Evolutionary conservation across 2,797 vertebrate genomes (phyloP).

Genomic region (Neosalanx taihuensis): DNA sequence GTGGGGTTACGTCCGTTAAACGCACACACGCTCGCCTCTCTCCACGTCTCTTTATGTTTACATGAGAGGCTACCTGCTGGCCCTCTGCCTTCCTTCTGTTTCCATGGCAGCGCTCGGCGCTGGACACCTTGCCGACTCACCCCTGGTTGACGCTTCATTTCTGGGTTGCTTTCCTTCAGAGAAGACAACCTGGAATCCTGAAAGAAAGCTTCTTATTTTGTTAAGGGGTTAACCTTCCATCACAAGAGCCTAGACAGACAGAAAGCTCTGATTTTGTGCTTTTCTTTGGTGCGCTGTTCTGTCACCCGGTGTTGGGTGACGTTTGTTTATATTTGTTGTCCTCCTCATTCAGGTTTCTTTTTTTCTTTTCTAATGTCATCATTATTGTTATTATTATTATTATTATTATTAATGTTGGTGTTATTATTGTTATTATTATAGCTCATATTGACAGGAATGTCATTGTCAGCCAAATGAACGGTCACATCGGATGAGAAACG

Average conservation of each 20-base stretch:
- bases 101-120: conserved; percentile 28
- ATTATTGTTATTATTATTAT: conserved; percentile 4
- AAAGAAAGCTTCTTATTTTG: not conserved
- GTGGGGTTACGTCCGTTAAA: not conserved
- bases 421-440: conserved; percentile 5
- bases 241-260: not conserved
- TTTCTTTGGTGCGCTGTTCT: conserved; percentile 10
- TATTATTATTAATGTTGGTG: not conserved
- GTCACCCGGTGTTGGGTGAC: conserved; percentile 11
- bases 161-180: conserved; percentile 27
- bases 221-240: conserved; percentile 15
- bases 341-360: conserved; percentile 16
- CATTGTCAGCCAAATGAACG: conserved; percentile 50
- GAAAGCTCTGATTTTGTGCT: not conserved
- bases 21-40: not conserved
- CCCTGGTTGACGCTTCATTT: conserved; percentile 14
- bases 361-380: not conserved
- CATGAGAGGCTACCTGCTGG: conserved; percentile 36
- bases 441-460: not conserved
- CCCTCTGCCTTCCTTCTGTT: conserved; percentile 43
- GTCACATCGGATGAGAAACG: not conserved
- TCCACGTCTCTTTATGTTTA: conserved; percentile 36
- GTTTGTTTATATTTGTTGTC: conserved; percentile 3
- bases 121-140: conserved; percentile 5
- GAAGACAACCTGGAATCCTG: conserved; percentile 7